Evolutionary conservation across 2,797 vertebrate genomes (phyloP).

Genomic region (Fistularia commersonii): DNA sequence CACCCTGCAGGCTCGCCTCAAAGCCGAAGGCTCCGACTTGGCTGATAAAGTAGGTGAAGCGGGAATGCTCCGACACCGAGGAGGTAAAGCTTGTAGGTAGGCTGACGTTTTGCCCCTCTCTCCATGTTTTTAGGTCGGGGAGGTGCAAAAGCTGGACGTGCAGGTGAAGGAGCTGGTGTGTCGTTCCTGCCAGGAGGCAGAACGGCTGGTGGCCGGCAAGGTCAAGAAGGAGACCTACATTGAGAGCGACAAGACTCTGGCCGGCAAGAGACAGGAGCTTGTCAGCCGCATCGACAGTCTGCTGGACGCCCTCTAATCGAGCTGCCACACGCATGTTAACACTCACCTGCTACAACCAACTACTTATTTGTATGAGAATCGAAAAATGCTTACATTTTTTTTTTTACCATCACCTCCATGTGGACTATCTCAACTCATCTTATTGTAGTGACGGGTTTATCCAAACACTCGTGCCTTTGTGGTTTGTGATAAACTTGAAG

Average conservation of each 20-base stretch:
- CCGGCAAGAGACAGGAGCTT: slow-evolving; percentile 88
- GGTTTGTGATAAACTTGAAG: slow-evolving; percentile 55
- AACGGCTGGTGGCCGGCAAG: slow-evolving; percentile 92
- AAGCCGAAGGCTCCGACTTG: slow-evolving; percentile 92
- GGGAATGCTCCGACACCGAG: background rate
- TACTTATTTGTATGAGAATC: slow-evolving; percentile 24
- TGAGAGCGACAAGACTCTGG: slow-evolving; percentile 88
- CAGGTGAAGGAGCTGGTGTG: slow-evolving; percentile 93
- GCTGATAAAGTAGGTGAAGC: slow-evolving; percentile 84
- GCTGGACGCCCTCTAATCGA: slow-evolving; percentile 86
- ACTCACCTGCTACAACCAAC: slow-evolving; percentile 3
- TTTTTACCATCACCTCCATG: slow-evolving; percentile 14
- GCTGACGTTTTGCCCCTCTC: background rate
- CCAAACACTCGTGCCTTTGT: slow-evolving; percentile 46
- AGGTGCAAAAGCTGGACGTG: slow-evolving; percentile 93
- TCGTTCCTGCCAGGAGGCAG: slow-evolving; percentile 89
- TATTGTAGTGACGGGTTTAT: slow-evolving; percentile 47
- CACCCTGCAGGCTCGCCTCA: slow-evolving; percentile 89
- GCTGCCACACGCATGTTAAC: background rate
- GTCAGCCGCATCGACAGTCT: slow-evolving; percentile 93
- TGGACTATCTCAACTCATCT: slow-evolving; percentile 28
- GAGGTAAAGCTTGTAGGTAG: background rate
- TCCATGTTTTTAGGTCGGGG: slow-evolving; percentile 80
- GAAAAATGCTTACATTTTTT: slow-evolving; percentile 25
- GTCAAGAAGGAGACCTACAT: slow-evolving; percentile 97